Base-by-base conservation (phyloP, 2,888 invertebrate genomes). In the Ennomos fuscantarius region DNA sequence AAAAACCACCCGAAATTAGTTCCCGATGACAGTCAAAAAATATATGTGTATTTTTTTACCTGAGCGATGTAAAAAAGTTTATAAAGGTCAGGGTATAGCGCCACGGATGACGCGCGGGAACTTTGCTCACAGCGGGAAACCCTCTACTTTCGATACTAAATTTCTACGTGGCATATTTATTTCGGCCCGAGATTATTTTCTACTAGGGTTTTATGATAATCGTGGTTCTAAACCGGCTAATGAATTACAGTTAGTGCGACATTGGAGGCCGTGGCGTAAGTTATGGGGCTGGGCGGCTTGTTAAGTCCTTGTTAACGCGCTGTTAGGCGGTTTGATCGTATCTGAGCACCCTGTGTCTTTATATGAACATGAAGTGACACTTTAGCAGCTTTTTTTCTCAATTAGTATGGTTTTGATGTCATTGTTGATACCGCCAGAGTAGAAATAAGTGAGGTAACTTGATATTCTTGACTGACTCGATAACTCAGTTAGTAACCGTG, bases 11-110 rank as follows among this genome's bases (percentile, higher is more conserved):
- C 84, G 82, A 91, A 90, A 92, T 92, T 90, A 92, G 90, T 91
- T 92, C 90, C 86, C 91, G 91, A 92, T 92, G 91, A 92, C 91
- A 92, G 88, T 88, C 84, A 82, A 90, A 89, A 90, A 90, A 89
- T 89, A 87, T 87, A 84, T 84, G 81, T 86, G 82, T 78, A 78
- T 81, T 87, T 87, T 85, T 87, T 83, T 24, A 24, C 76, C 66
- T 69, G 66, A 74, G 83, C 43, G 13, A 44, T 8, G 43, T 44
- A 64, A 62, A 61, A 60, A 50, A 55, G 36, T 31, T 12, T 34
- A 48, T 44, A 50, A 84, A 84, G 86, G 81, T 81, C 65, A 75
- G 56, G 56, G 44, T 72, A 74, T 78, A 89, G 91, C 90, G 90
- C 90, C 91, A 84, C 65, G 79, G 56, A 65, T 78, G 69, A 80